Percentiles rank a stretch among this genome's conserved stretches.
Evolutionary conservation across 2,888 invertebrate species (phyloP).

Genomic region (Acholoe squamosa): DNA sequence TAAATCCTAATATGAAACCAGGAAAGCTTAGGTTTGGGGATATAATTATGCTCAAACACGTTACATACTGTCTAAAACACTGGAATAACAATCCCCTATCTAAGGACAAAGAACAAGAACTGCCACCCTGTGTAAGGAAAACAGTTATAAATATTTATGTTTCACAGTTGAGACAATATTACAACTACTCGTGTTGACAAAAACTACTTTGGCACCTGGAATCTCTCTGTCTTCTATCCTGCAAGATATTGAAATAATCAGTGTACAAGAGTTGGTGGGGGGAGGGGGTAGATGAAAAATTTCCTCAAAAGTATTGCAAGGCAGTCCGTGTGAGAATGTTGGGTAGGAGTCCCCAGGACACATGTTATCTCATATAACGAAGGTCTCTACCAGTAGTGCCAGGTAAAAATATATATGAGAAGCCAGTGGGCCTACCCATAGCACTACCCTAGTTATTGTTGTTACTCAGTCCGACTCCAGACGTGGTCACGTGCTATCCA

Average conservation of each 20-base stretch:
- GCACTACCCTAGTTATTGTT: conserved; percentile 21
- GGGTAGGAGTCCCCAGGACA: not conserved
- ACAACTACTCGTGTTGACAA: not conserved
- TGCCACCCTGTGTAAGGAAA: too few species aligned
- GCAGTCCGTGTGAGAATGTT: not conserved
- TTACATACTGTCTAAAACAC: too few species aligned
- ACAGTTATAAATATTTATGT: not conserved
- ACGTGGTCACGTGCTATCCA: not conserved
- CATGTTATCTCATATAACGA: conserved; percentile 7
- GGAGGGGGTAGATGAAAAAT: not conserved
- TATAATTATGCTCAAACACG: too few species aligned
- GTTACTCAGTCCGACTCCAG: not conserved
- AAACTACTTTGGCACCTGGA: not conserved
- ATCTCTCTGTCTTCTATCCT: not conserved
- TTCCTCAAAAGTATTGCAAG: not conserved
- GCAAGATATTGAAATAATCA: not conserved
- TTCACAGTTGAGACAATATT: conserved; percentile 5
- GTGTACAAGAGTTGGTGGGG: not conserved
- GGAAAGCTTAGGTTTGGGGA: too few species aligned
- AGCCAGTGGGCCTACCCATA: not conserved
- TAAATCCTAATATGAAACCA: too few species aligned
- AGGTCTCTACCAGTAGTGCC: not conserved
- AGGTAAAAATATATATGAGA: not conserved
- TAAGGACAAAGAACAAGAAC: too few species aligned
- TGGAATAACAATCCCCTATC: too few species aligned